A percentile compares a stretch with the other conserved stretches of the same genome.
phyloP scores from a whole-genome alignment of 1,140 invertebrate species.

The Cecropterus lyciades region DNA sequence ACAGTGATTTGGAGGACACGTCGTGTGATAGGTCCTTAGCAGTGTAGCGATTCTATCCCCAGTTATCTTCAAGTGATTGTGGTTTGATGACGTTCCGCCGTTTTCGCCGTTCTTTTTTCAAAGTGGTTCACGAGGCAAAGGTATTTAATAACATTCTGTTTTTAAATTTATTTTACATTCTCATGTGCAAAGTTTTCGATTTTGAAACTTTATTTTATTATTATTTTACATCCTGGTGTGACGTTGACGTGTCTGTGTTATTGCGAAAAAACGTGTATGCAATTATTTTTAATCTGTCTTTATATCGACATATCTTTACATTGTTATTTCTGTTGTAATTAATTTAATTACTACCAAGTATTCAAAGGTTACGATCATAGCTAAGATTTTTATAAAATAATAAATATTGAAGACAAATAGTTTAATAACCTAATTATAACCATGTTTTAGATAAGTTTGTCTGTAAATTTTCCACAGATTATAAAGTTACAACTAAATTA shows the following conservation, averaged over 20 bases:
- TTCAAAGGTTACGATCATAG: no score
- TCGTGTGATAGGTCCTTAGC: constrained; percentile 53
- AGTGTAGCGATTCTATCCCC: constrained; percentile 45
- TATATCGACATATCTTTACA: background rate
- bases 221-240: constrained; percentile 19
- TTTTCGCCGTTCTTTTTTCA: constrained; percentile 41
- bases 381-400: no score
- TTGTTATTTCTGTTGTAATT: background rate
- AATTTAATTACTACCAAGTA: no score
- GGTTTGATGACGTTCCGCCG: constrained; percentile 52
- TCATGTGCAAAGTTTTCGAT: no score
- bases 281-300: constrained; percentile 20
- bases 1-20: constrained; percentile 64
- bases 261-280: constrained; percentile 15
- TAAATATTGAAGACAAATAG: no score
- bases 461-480: background rate
- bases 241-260: constrained; percentile 15
- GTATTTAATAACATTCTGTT: constrained; percentile 27
- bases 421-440: no score
- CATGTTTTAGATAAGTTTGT: no score
- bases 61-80: constrained; percentile 68
- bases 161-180: constrained; percentile 16
- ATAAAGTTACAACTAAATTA: background rate
- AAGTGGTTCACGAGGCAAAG: constrained; percentile 33
- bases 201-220: background rate